phyloP scores from a whole-genome alignment of 2,113 vertebrate species.

The Ammodytes dubius region DNA sequence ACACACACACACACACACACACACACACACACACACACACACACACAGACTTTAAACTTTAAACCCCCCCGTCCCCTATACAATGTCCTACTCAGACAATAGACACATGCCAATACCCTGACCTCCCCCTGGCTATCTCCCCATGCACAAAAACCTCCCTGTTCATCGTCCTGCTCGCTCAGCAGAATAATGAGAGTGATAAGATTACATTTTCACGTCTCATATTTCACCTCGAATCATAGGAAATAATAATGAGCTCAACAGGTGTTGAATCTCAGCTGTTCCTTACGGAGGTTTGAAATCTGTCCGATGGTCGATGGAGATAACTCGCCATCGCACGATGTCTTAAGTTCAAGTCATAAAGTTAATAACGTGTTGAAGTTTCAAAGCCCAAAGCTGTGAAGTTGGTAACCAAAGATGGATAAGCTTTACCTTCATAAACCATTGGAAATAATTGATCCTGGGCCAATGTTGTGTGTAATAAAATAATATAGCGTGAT shows the following conservation, averaged over 20 bases:
- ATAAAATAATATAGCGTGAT: neutral
- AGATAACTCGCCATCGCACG: neutral
- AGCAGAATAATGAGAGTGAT: constrained; percentile 64
- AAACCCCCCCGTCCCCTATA: constrained; percentile 59
- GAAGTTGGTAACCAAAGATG: constrained; percentile 58
- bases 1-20: constrained; percentile 41
- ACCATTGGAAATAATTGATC: neutral
- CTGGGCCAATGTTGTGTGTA: no score
- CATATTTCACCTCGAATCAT: constrained; percentile 55
- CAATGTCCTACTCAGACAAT: constrained; percentile 76
- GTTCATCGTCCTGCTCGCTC: constrained; percentile 46
- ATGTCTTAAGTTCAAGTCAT: constrained; percentile 44
- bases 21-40: constrained; percentile 28
- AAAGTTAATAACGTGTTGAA: constrained; percentile 45
- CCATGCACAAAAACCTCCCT: constrained; percentile 56
- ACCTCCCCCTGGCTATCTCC: constrained; percentile 60
- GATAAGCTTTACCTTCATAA: constrained; percentile 9
- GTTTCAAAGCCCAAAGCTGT: constrained; percentile 32
- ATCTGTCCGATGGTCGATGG: constrained; percentile 27
- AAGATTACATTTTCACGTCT: constrained; percentile 53
- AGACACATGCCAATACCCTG: constrained; percentile 80
- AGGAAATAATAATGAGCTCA: constrained; percentile 40
- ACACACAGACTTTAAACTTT: constrained; percentile 75
- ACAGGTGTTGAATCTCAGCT: constrained; percentile 59
- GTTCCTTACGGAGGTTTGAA: constrained; percentile 26